These are phyloP conservation scores for Lutjanus erythropterus DNA, from an alignment of 2,113 vertebrate species.

Conservation along the genomic window DNA sequence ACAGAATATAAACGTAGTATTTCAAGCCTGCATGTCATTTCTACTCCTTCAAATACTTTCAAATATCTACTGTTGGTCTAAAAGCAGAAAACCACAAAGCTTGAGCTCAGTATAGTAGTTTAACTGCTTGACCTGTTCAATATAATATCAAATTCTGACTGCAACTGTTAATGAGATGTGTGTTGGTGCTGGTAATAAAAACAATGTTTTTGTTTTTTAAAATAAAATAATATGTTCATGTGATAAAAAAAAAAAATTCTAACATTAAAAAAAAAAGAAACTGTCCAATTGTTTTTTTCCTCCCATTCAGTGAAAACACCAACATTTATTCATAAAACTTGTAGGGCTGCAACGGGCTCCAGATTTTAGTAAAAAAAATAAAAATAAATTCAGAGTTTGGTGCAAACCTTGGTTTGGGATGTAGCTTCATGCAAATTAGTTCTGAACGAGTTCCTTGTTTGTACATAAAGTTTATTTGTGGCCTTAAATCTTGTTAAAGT, in stretches of 20 bases:
- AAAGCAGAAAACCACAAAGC: slow-evolving; percentile 29
- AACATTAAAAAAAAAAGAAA: no score
- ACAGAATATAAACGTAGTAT: slow-evolving; percentile 23
- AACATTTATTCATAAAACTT: slow-evolving; percentile 65
- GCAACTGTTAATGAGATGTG: slow-evolving; percentile 22
- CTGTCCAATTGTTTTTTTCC: slow-evolving; percentile 85
- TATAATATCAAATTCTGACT: slow-evolving; percentile 27
- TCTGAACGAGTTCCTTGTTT: background rate
- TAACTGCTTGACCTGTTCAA: slow-evolving; percentile 4
- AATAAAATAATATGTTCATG: background rate
- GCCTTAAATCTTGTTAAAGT: background rate
- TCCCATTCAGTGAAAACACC: slow-evolving; percentile 79
- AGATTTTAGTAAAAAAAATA: slow-evolving; percentile 10
- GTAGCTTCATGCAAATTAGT: background rate
- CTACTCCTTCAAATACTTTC: slow-evolving; percentile 7
- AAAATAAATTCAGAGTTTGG: no score
- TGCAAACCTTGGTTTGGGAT: slow-evolving; percentile 59
- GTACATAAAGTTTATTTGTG: background rate
- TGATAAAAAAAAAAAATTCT: background rate
- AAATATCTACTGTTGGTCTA: slow-evolving; percentile 1
- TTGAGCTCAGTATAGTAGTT: background rate
- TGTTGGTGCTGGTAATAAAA: slow-evolving; percentile 59
- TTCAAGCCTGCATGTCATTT: background rate
- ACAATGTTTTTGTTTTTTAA: background rate
- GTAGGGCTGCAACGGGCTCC: slow-evolving; percentile 48